phyloP scores from a whole-genome alignment of 2,888 invertebrate genomes.

The Eupsilia transversa region DNA sequence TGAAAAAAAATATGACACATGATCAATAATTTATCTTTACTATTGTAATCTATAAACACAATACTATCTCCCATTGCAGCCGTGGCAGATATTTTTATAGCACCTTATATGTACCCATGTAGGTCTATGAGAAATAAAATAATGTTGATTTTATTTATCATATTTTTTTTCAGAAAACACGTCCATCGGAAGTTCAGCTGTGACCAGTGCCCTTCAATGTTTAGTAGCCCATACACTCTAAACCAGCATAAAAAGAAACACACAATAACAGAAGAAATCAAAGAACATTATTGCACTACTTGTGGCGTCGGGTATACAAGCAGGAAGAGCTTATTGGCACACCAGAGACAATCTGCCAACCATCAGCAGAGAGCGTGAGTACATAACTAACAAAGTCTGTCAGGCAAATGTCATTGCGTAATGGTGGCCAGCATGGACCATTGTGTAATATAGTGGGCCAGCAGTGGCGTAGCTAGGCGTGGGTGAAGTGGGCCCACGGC shows the following conservation, averaged over 20 bases:
- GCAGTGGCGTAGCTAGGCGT: too few relatives aligned
- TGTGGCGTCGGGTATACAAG: slow-evolving; percentile 72
- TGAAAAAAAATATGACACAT: too few relatives aligned
- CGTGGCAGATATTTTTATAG: too few relatives aligned
- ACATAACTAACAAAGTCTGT: background rate
- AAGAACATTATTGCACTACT: slow-evolving; percentile 66
- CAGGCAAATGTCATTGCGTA: background rate
- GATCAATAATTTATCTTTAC: too few relatives aligned
- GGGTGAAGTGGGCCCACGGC: too few relatives aligned
- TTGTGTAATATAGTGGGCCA: background rate
- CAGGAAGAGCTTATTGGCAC: slow-evolving; percentile 77
- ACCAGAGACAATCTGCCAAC: slow-evolving; percentile 71
- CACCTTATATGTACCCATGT: too few relatives aligned
- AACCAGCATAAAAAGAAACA: slow-evolving; percentile 78
- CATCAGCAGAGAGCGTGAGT: slow-evolving; percentile 80
- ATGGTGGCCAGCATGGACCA: background rate
- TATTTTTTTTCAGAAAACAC: slow-evolving; percentile 79
- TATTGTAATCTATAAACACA: too few relatives aligned
- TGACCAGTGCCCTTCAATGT: slow-evolving; percentile 72
- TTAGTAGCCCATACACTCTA: slow-evolving; percentile 82
- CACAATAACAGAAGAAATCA: rapidly evolving
- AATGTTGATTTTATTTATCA: too few relatives aligned
- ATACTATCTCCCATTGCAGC: too few relatives aligned
- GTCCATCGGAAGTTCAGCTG: slow-evolving; percentile 81
- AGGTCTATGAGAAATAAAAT: too few relatives aligned